These are phyloP conservation scores for Geothlypis trichas DNA, from an alignment of 2,113 vertebrate species.

Conservation along the genomic window DNA sequence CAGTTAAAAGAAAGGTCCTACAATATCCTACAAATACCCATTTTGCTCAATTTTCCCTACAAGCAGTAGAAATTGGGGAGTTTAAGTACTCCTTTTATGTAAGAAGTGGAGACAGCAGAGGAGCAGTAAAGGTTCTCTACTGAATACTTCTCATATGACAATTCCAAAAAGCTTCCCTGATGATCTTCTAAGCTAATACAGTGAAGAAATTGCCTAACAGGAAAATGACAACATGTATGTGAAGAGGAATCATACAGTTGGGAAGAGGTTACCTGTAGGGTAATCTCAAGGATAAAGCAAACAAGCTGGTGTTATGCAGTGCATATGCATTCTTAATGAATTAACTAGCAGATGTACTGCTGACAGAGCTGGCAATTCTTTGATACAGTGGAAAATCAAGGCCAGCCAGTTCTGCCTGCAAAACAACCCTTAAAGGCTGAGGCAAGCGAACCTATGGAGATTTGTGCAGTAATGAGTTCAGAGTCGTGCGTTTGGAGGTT, in stretches of 20 bases:
- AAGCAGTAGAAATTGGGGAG: not conserved
- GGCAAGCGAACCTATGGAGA: not conserved
- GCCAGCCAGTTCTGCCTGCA: constrained; percentile 5
- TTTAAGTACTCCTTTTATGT: not conserved
- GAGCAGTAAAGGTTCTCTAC: not conserved
- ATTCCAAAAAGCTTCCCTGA: not conserved
- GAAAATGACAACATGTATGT: not conserved
- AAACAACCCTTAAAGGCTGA: not conserved
- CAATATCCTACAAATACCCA: not conserved
- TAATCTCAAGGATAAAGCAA: constrained; percentile 1
- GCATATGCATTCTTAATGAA: not conserved
- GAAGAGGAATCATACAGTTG: not conserved
- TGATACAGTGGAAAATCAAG: constrained; percentile 8
- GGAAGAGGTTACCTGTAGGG: not conserved
- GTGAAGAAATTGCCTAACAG: not conserved
- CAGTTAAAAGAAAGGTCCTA: not conserved
- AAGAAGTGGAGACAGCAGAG: not conserved
- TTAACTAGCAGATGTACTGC: not conserved
- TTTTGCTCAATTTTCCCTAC: not conserved
- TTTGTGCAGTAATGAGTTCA: not conserved
- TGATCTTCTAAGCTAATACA: not conserved
- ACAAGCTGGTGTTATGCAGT: not conserved
- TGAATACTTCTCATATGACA: not conserved
- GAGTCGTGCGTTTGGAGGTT: not conserved
- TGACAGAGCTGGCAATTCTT: not conserved